A percentile compares a stretch with the other conserved stretches of the same genome.
Evolutionary conservation across 2,797 vertebrate genomes (phyloP).

Genomic region (Odontamblyopus lacepedii): DNA sequence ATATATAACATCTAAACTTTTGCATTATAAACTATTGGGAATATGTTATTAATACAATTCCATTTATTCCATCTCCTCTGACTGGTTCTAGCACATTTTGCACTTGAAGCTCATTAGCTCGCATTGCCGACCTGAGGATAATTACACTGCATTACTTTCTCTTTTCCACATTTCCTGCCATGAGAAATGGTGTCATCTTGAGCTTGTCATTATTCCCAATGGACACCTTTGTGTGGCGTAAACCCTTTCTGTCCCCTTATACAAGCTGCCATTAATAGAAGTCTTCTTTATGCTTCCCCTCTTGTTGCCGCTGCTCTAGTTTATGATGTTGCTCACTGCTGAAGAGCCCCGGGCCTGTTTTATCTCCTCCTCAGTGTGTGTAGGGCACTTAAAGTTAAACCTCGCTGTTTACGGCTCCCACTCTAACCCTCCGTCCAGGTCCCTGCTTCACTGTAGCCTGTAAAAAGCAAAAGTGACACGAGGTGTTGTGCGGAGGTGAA

Average conservation of each 20-base stretch:
- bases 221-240: conserved; percentile 39
- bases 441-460: conserved; percentile 47
- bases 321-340: conserved; percentile 76
- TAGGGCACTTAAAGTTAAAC: conserved; percentile 78
- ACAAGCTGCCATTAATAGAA: conserved; percentile 69
- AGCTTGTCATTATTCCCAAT: conserved; percentile 44
- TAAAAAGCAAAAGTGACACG: conserved; percentile 56
- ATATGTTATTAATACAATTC: neutral
- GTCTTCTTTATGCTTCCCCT: conserved; percentile 70
- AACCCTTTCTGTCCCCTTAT: conserved; percentile 52
- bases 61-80: neutral
- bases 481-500: conserved; percentile 30
- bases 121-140: conserved; percentile 18
- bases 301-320: conserved; percentile 71
- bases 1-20: neutral
- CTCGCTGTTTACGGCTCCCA: conserved; percentile 78
- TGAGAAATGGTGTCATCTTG: conserved; percentile 38
- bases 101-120: conserved; percentile 27
- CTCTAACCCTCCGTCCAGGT: conserved; percentile 65
- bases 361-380: conserved; percentile 72
- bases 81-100: conserved; percentile 6
- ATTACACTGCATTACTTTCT: conserved; percentile 39
- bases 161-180: conserved; percentile 23
- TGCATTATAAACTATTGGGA: neutral
- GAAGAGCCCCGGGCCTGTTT: conserved; percentile 73